Evolutionary conservation across 1,140 invertebrate species (phyloP), one percentile per base, ranked within the genome.

Genomic region (Aphelinus atriplicis): DNA sequence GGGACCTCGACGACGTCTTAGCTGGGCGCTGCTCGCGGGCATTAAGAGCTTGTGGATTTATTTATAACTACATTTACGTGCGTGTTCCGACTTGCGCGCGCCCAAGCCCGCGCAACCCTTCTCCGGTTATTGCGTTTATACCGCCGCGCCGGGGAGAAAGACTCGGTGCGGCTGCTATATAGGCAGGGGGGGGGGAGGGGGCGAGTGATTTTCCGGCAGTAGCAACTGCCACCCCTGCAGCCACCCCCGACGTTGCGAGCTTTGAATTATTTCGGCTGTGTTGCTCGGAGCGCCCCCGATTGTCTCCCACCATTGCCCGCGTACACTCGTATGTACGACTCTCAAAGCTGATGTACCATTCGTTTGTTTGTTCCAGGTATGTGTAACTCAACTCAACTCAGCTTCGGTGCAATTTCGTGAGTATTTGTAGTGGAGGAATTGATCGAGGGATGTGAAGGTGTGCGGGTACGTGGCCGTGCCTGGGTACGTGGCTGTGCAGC

Each of bases 61-160:
- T 88, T 88, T 88, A 88, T 88, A 88, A 88, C 87, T 88, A 88
- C 87, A 88, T 88, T 88, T 88, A 87, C 85, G 84, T 84, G 85
- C 84, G 86, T 86, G 80, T 84, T 83, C 82, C 78, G 76, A 78
- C 76, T 26, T 26, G 26, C 26, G 26, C 78, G 84, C 84, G 80
- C 86, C 83, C 75, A 77, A 81, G 26, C 78, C 84, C 84, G 80
- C 86, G 83, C 75, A 77, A 81, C 80, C 79, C 81, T 76, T 76
- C 80, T 76, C 78, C 82, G 82, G 87, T 87, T 87, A 88, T 87
- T 87, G 83, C 86, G 85, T 87, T 87, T 86, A 85, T 82, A 81
- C 61, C 47, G 50, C 5, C 26, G 26, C 57, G n/a, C 51, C 51
- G 51, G 26, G 26, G 26, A 26, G 26, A 26, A 26, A 26, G 26